These are phyloP conservation scores for Rattus rattus DNA, from an alignment of 2,113 vertebrate genomes.

Conservation along the genomic window DNA sequence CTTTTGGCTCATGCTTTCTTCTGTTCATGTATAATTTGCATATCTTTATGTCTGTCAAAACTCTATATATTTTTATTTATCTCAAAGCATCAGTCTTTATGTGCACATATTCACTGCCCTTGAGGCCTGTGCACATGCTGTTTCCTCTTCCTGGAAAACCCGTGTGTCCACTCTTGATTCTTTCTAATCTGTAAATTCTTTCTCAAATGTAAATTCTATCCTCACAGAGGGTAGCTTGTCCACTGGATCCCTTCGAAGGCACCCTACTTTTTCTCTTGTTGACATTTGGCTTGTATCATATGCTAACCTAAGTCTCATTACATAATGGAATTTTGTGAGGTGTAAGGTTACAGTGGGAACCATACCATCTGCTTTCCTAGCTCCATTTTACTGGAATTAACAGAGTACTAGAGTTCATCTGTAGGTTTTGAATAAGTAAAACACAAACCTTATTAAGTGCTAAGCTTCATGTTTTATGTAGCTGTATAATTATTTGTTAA, in stretches of 20 bases:
- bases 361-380: background rate
- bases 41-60: background rate
- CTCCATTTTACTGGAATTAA: background rate
- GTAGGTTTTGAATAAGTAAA: background rate
- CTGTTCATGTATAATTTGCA: conserved; percentile 9
- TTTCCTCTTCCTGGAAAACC: background rate
- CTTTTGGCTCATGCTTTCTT: background rate
- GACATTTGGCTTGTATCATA: background rate
- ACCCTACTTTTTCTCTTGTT: background rate
- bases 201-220: too few species aligned
- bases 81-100: background rate
- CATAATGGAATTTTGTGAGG: conserved; percentile 29
- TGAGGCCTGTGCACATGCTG: background rate
- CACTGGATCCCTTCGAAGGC: background rate
- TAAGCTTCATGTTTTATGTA: background rate
- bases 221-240: conserved; percentile 2
- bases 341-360: background rate
- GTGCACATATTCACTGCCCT: background rate
- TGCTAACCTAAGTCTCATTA: conserved; percentile 22
- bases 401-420: background rate
- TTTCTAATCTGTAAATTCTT: background rate
- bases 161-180: background rate
- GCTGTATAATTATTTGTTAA: background rate
- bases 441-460: background rate
- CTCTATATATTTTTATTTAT: background rate